phyloP scores from a whole-genome alignment of 2,888 invertebrate species.

The Eretmocerus hayati region DNA sequence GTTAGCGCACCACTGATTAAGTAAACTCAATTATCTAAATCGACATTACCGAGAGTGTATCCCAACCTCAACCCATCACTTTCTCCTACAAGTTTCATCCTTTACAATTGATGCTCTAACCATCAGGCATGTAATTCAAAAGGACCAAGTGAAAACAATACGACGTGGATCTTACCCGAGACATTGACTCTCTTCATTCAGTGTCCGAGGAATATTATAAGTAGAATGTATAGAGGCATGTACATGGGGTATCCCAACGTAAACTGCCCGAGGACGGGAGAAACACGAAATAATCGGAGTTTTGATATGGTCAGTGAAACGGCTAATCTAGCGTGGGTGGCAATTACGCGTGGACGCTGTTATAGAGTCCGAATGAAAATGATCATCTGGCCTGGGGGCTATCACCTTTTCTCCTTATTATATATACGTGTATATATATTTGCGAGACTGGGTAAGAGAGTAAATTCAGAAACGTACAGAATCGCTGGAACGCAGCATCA shows the following conservation, averaged over 20 bases:
- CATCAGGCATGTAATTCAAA: too few relatives aligned
- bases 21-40: conserved; percentile 23
- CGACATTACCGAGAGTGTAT: conserved; percentile 2
- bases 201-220: neutral
- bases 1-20: conserved; percentile 16
- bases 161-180: too few relatives aligned
- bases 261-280: too few relatives aligned
- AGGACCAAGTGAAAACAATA: conserved; percentile 22
- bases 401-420: neutral
- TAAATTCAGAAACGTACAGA: too few relatives aligned
- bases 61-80: conserved; percentile 3
- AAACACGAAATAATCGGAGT: too few relatives aligned
- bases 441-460: too few relatives aligned
- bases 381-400: conserved; percentile 17
- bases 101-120: conserved; percentile 15
- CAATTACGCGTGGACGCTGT: conserved; percentile 10
- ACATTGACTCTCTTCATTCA: too few relatives aligned
- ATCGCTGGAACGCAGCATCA: too few relatives aligned
- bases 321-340: conserved; percentile 18
- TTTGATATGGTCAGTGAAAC: too few relatives aligned
- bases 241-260: too few relatives aligned
- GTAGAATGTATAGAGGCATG: neutral
- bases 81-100: conserved; percentile 14
- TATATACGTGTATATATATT: too few relatives aligned
- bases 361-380: conserved; percentile 28